Evolutionary conservation across 2,888 invertebrate genomes (phyloP).

Genomic region (Diachrysia chrysitis): DNA sequence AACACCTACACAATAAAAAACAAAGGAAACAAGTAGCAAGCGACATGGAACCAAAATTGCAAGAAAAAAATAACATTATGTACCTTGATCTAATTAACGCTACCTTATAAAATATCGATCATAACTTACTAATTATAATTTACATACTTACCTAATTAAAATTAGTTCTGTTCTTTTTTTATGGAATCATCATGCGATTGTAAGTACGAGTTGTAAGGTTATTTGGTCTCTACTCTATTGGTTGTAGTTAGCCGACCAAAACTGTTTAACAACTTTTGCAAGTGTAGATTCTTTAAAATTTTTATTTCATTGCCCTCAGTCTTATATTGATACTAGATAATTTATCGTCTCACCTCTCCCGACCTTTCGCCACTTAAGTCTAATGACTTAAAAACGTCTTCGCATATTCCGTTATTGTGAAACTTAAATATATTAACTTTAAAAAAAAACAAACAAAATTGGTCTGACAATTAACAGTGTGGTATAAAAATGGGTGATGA

Average conservation of each 20-base stretch:
- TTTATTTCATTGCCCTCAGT: not conserved
- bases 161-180: slow-evolving; percentile 33
- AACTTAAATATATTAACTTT: too few relatives aligned
- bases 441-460: too few relatives aligned
- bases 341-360: not conserved
- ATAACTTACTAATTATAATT: slow-evolving; percentile 62
- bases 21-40: slow-evolving; percentile 41
- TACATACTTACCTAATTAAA: slow-evolving; percentile 43
- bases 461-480: not conserved
- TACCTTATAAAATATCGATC: slow-evolving; percentile 66
- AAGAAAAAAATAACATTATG: slow-evolving; percentile 53
- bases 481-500: not conserved
- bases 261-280: too few relatives aligned
- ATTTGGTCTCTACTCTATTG: too few relatives aligned
- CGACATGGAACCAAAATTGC: slow-evolving; percentile 57
- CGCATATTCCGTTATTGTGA: too few relatives aligned
- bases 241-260: not conserved
- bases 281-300: not conserved
- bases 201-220: not conserved
- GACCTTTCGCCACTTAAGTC: not conserved
- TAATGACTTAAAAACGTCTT: too few relatives aligned
- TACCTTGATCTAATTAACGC: slow-evolving; percentile 58
- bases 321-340: not conserved
- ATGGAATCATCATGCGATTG: not conserved
- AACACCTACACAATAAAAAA: slow-evolving; percentile 43